phyloP scores from a whole-genome alignment of 2,113 vertebrate species.

The Periophthalmus modestus region DNA sequence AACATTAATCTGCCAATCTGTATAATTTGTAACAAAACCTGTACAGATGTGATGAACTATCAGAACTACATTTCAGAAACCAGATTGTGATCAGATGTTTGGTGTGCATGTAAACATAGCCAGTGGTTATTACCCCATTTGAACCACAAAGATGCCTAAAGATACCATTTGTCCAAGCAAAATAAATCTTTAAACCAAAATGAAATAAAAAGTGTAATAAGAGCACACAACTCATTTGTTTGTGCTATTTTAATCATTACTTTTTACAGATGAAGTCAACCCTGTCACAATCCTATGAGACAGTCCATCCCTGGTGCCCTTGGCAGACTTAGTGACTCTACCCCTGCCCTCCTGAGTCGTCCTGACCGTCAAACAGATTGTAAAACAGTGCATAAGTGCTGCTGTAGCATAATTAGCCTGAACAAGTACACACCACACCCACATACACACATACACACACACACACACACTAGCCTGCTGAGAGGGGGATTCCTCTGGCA shows the following conservation, averaged over 20 bases:
- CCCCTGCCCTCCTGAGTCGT: conserved; percentile 12
- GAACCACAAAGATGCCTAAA: not conserved
- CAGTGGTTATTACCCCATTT: too few relatives aligned
- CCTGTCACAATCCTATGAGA: not conserved
- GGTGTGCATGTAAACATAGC: too few relatives aligned
- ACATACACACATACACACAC: not conserved
- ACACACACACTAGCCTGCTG: conserved; percentile 42
- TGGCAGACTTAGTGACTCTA: conserved; percentile 11
- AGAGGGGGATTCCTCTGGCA: conserved; percentile 72
- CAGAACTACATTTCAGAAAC: too few relatives aligned
- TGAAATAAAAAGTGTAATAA: not conserved
- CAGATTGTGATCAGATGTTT: too few relatives aligned
- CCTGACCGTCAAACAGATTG: conserved; percentile 43
- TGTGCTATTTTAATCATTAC: too few relatives aligned
- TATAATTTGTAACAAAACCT: too few relatives aligned
- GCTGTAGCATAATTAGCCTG: conserved; percentile 63
- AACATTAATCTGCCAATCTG: too few relatives aligned
- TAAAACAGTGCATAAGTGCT: conserved; percentile 41
- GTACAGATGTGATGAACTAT: too few relatives aligned
- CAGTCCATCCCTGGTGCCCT: conserved; percentile 7
- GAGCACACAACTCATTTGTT: not conserved
- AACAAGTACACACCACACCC: conserved; percentile 10
- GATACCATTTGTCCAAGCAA: too few relatives aligned
- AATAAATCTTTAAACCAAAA: not conserved
- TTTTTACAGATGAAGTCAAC: not conserved